Conservation (phyloP, 2,888 invertebrate species). For the Apamea crenata region DNA sequence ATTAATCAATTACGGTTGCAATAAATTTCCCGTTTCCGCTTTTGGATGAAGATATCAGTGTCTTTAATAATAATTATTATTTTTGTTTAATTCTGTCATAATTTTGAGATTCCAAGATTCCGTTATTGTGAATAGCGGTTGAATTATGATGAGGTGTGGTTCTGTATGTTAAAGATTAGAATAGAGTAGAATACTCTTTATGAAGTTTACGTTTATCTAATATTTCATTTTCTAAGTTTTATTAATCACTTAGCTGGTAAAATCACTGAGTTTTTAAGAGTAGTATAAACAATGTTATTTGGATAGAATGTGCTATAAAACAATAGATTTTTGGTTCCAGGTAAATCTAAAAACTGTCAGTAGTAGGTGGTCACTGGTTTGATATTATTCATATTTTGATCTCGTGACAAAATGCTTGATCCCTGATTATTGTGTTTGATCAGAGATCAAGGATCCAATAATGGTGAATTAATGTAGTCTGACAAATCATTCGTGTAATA, state of each 20-base stretch:
- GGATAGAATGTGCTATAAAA: too few species aligned
- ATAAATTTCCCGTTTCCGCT: slow-evolving; percentile 60
- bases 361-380: background rate
- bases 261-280: too few species aligned
- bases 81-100: slow-evolving; percentile 30
- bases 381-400: background rate
- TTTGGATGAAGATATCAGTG: slow-evolving; percentile 55
- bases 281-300: too few species aligned
- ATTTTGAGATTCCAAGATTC: slow-evolving; percentile 6
- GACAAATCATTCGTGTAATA: background rate
- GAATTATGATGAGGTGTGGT: background rate
- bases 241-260: background rate
- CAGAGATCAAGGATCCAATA: too few species aligned
- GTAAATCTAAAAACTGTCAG: background rate
- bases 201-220: background rate
- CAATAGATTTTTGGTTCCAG: too few species aligned
- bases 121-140: slow-evolving; percentile 33
- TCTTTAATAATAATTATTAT: slow-evolving; percentile 23
- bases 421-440: too few species aligned
- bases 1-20: slow-evolving; percentile 63
- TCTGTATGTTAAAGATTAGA: background rate
- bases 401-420: background rate
- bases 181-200: background rate
- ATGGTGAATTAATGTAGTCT: too few species aligned
- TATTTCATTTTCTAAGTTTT: background rate